Evolutionary conservation across 1,140 invertebrate species (phyloP), one percentile per base, ranked within the genome.

Genomic region (Sinonovacula constricta): DNA sequence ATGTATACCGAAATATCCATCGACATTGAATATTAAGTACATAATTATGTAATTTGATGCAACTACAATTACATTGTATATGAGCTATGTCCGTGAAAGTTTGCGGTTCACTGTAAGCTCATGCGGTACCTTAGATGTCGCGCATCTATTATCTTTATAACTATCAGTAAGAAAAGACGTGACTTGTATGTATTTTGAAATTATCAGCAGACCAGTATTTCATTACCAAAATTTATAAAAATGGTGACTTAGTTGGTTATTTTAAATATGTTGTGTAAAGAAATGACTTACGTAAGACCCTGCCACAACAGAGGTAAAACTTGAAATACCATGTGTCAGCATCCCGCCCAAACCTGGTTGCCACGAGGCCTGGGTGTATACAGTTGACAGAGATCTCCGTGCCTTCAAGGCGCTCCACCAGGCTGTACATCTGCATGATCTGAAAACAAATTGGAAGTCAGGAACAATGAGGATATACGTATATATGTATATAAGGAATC

Each of bases 371-470:
- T n/a, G 80, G 80, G 62, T 82, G 75, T 57, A 72, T 56, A 53
- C 63, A 36, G 39, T 68, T 79, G 1, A 82, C 70, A 3, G 80
- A 62, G 57, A 81, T 39, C 28, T 79, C 78, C 24, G 59, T 71
- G 26, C 59, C 68, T 26, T 67, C 49, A 0, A 84, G 65, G 12
- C 79, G 49, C 26, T 69, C 36, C 18, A 62, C 60, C 56, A 84
- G 33, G 26, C 60, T 67, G 36, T 76, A 78, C 81, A 81, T 84
- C 31, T 82, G 81, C 81, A 82, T 81, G 22, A 84, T 80, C 82
- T 83, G 53, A n/a, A 74, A 76, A n/a, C n/a, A n/a, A n/a, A n/a
- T n/a, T n/a, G n/a, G n/a, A n/a, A n/a, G n/a, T n/a, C n/a, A n/a
- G n/a, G n/a, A n/a, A n/a, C n/a, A n/a, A n/a, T n/a, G n/a, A n/a